A percentile compares a stretch with the other conserved stretches of the same genome.
Evolutionary conservation across 1,140 invertebrate species (phyloP).

Genomic region (Lerema accius): DNA sequence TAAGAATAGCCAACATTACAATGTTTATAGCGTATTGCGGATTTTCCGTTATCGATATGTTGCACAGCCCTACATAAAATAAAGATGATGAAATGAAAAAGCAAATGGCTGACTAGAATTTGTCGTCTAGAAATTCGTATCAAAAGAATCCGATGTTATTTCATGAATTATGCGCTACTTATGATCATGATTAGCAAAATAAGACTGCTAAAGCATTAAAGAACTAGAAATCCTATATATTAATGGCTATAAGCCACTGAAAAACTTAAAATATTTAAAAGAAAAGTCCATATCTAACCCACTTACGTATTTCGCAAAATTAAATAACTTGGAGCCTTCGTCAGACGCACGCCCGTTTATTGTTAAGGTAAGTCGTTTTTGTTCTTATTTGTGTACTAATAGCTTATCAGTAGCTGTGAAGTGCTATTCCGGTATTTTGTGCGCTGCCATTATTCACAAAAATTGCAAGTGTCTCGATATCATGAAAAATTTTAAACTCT

Average conservation of each 20-base stretch:
- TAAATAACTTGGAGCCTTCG: constrained; percentile 58
- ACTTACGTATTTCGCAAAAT: constrained; percentile 64
- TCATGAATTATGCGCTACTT: constrained; percentile 76
- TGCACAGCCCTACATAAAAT: constrained; percentile 27
- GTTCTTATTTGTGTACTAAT: constrained; percentile 46
- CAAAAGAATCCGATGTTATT: constrained; percentile 78
- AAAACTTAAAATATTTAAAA: constrained; percentile 47
- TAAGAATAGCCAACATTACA: background rate
- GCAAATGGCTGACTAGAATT: constrained; percentile 79
- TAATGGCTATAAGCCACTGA: constrained; percentile 51
- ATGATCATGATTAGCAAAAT: constrained; percentile 80
- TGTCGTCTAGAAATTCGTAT: constrained; percentile 64
- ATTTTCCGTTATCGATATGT: constrained; percentile 25
- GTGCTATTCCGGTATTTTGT: constrained; percentile 25
- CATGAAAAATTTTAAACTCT: too few relatives aligned
- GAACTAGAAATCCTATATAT: constrained; percentile 60
- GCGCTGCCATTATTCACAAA: constrained; percentile 23
- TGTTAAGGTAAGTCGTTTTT: constrained; percentile 68
- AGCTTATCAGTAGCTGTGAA: constrained; percentile 11
- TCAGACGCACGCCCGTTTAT: constrained; percentile 70
- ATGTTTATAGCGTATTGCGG: background rate
- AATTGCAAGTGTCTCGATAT: background rate
- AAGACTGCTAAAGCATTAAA: constrained; percentile 64
- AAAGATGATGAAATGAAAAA: constrained; percentile 71
- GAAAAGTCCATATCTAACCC: constrained; percentile 61